Conservation (phyloP, 2,113 vertebrate species). For the Myotis lucifugus region DNA sequence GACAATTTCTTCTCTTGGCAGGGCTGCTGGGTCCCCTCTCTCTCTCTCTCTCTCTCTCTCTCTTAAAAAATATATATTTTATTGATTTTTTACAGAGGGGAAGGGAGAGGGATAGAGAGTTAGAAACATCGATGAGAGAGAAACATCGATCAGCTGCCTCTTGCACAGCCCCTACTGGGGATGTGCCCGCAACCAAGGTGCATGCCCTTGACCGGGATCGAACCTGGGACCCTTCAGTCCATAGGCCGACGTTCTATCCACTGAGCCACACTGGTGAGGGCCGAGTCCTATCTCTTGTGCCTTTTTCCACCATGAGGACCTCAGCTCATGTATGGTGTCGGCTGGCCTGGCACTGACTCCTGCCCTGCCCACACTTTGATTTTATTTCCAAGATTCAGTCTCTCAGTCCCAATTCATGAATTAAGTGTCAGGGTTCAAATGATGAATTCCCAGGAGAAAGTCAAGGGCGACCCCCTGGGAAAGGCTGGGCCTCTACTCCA, state of each 20-base stretch:
- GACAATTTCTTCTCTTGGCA: slow-evolving; percentile 1
- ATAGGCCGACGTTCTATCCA: too few species aligned
- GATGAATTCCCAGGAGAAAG: slow-evolving; percentile 34
- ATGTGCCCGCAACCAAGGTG: too few species aligned
- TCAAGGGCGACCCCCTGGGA: neutral
- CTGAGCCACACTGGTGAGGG: too few species aligned
- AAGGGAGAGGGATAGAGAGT: too few species aligned
- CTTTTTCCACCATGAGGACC: neutral
- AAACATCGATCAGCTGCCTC: too few species aligned
- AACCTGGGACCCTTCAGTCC: too few species aligned
- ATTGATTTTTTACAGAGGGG: too few species aligned
- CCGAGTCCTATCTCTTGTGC: neutral
- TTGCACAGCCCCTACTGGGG: too few species aligned
- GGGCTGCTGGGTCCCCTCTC: neutral
- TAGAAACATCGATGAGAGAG: too few species aligned
- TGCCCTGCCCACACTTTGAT: slow-evolving; percentile 4
- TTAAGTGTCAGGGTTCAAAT: slow-evolving; percentile 4
- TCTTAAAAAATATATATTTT: too few species aligned
- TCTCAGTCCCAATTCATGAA: neutral
- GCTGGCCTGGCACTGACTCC: neutral
- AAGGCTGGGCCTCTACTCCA: neutral
- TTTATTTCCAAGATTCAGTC: slow-evolving; percentile 31
- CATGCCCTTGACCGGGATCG: too few species aligned
- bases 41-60: too few species aligned
- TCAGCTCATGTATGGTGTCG: neutral